Evolutionary conservation across 92 coral and sea anemone species (phyloP), one percentile per base, ranked within the genome.

Genomic region (Bergia puertoricense): DNA sequence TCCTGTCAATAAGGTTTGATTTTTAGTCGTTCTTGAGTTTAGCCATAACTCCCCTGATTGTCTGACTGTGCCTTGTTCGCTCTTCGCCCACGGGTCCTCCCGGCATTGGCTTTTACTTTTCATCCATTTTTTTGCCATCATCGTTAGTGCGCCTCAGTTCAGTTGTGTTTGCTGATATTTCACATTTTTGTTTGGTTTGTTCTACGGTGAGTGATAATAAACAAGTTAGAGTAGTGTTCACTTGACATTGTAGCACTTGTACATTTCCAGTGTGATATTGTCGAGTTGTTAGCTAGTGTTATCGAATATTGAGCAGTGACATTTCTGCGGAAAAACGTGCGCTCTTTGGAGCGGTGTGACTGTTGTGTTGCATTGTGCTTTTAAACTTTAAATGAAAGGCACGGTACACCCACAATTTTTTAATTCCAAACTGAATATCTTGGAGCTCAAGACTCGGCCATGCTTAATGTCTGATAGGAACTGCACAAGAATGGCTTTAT

Each of bases 1-100:
- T 43, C 85, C 85, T 10, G 30, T 8, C 74, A 62, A 2, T 22
- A 41, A 81, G 85, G 85, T 81, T 41, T 37, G 50, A 39, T 41
- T 15, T 6, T 39, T 42, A 8, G 51, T 43, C 51, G 10, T 41
- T 2, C 44, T 8, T 42, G 80, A n/a, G 4, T 39, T 22, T 39
- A 43, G 4, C 7, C 77, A 8, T 72, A 4, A 72, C 40, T 18
- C 23, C 0, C 69, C 18, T 18, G 69, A 22, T 62, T 2, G 69
- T 62, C 77, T 20, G 9, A 9, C 14, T 2, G 48, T 42, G 46
- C 54, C 42, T 74, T 74, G 16, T 2, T 54, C 59, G 1, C 59
- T 13, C 6, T 62, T 20, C 30, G 54, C 23, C 6, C 56, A 2
- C 57, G 2, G 1, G n/a, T 8, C 11, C n/a, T 14, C 45, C 51